Base-by-base conservation (phyloP, 2,888 invertebrate genomes). In the Alitta virens region DNA sequence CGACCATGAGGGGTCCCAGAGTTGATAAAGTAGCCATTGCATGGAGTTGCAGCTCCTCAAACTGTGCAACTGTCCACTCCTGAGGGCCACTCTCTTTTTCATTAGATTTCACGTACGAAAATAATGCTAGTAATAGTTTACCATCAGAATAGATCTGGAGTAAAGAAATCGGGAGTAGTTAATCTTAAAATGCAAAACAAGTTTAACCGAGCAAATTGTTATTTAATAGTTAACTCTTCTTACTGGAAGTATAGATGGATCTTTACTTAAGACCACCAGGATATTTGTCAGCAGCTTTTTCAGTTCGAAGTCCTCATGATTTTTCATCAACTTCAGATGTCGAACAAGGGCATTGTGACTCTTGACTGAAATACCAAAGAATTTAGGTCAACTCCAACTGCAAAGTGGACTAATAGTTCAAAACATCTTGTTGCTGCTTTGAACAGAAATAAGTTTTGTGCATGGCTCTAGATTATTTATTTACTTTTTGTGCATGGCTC, bases 251-350 rank as follows among this genome's bases (percentile, higher is more conserved):
- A 72, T 72, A 25, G 75, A 68, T 0, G 73, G 64, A 62, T 82
- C 77, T 60, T 70, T 72, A 63, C 78, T 74, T 7, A 82, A 69
- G 16, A 78, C 70, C 5, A 80, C 75, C 33, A 80, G 68, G 33
- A 80, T 73, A 65, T 77, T 78, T 57, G 81, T 74, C 24, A 82
- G 72, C 27, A 81, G 70, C 64, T 81, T 81, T 74, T 80, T 80
- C 65, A 82, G 67, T 65, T 82, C 82, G 74, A 82, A 82, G 68
- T 82, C 82, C 69, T 82, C 82, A 64, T 78, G 78, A 63, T 74
- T 78, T 51, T 72, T 71, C 64, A 69, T 66, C 56, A 82, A 64
- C 63, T 80, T 80, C 49, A 82, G 60, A 64, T 80, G 79, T 59
- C 77, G 78, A 27, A 81, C 79, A 26, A 82, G 65, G 1, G 73